These are phyloP conservation scores for Balanococcus diminutus DNA, from an alignment of 2,888 invertebrate genomes.

Conservation along the genomic window DNA sequence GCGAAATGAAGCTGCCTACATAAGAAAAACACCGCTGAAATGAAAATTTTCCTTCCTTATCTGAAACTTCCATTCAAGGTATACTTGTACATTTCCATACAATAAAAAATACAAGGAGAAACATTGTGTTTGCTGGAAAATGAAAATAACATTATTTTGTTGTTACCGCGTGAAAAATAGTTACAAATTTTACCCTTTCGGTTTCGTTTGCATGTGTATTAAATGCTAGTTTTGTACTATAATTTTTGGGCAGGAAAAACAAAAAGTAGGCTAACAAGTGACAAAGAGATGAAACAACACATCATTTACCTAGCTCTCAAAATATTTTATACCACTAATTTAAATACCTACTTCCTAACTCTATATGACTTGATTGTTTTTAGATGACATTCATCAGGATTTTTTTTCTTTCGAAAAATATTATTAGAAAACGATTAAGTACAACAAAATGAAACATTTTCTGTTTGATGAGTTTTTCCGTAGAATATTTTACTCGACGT, in stretches of 20 bases:
- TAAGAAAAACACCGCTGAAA: neutral
- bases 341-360: too few relatives aligned
- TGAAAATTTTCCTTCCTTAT: neutral
- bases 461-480: neutral
- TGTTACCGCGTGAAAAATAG: neutral
- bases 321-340: too few relatives aligned
- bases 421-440: too few relatives aligned
- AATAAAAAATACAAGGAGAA: neutral
- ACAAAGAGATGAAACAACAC: too few relatives aligned
- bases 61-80: neutral
- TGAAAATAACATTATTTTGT: neutral
- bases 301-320: too few relatives aligned
- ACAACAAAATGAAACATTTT: too few relatives aligned
- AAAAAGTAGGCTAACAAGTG: too few relatives aligned
- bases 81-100: neutral
- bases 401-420: too few relatives aligned
- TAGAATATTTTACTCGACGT: neutral
- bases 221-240: neutral
- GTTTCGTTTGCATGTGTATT: neutral
- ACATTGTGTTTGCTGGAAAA: neutral
- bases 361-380: too few relatives aligned
- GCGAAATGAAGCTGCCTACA: neutral
- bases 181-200: neutral
- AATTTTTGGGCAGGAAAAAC: too few relatives aligned
- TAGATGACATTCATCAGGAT: too few relatives aligned